Conservation (phyloP, 1,140 invertebrate genomes). For the Venturia canescens region DNA sequence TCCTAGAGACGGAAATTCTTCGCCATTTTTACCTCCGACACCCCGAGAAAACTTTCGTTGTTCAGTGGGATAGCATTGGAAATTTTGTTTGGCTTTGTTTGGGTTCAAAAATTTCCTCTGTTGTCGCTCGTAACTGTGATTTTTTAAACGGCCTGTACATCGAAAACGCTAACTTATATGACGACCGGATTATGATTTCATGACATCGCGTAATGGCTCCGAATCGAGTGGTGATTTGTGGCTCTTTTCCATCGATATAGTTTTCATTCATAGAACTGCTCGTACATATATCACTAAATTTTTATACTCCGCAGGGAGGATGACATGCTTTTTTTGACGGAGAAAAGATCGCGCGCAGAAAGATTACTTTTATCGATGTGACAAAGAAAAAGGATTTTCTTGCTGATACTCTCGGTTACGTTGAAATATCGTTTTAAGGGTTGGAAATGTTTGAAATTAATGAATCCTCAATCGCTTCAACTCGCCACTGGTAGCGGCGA, state of each 20-base stretch:
- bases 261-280: conserved; percentile 9
- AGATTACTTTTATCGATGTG: conserved; percentile 37
- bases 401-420: background rate
- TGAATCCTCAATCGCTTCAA: background rate
- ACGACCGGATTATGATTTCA: conserved; percentile 43
- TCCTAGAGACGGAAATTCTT: too few relatives aligned
- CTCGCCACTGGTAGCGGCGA: background rate
- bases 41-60: too few relatives aligned
- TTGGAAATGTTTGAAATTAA: background rate
- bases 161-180: background rate
- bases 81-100: too few relatives aligned
- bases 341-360: background rate
- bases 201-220: conserved; percentile 38
- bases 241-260: conserved; percentile 22
- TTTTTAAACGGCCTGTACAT: too few relatives aligned
- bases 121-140: too few relatives aligned
- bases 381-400: background rate
- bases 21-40: too few relatives aligned
- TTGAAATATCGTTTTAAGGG: background rate
- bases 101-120: too few relatives aligned
- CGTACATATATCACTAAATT: background rate
- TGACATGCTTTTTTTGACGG: conserved; percentile 12
- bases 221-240: conserved; percentile 47
- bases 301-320: background rate
- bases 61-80: too few relatives aligned